phyloP scores from a whole-genome alignment of 2,797 vertebrate genomes.

The Peromyscus eremicus region DNA sequence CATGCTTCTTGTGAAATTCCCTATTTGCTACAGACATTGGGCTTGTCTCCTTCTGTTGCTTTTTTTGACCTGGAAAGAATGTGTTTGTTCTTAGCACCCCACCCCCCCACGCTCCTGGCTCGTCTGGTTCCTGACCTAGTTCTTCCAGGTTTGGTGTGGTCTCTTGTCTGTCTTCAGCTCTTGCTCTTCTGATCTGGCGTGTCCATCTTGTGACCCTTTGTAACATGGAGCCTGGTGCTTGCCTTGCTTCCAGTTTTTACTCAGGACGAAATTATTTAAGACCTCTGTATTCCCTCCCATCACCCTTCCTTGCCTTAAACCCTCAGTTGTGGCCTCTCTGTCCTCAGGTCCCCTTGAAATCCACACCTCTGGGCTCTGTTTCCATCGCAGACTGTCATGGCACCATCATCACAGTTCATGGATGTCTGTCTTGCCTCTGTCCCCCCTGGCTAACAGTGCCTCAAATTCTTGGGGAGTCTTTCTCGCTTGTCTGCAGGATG shows the following conservation, averaged over 20 bases:
- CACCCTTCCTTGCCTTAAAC: not conserved
- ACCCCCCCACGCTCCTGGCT: not conserved
- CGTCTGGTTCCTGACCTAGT: not conserved
- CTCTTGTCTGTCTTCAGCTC: not conserved
- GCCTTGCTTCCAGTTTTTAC: not conserved
- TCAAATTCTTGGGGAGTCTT: not conserved
- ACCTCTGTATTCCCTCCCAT: not conserved
- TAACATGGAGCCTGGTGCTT: not conserved
- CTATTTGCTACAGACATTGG: not conserved
- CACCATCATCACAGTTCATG: not conserved
- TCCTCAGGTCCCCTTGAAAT: not conserved
- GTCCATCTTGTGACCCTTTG: not conserved
- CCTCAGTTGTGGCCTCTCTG: not conserved
- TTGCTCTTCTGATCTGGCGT: not conserved
- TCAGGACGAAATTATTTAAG: not conserved
- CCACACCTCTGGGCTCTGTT: not conserved
- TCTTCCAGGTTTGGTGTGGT: not conserved
- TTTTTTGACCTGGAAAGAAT: not conserved
- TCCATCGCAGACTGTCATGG: not conserved
- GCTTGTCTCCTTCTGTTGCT: not conserved
- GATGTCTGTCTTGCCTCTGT: not conserved
- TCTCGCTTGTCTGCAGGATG: not conserved
- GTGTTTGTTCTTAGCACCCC: not conserved
- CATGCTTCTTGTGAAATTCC: not conserved
- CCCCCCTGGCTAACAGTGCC: not conserved